A percentile compares a stretch with the other conserved stretches of the same genome.
These are phyloP conservation scores for Opisthograptis luteolata DNA, from an alignment of 2,888 invertebrate genomes.

Conservation along the genomic window DNA sequence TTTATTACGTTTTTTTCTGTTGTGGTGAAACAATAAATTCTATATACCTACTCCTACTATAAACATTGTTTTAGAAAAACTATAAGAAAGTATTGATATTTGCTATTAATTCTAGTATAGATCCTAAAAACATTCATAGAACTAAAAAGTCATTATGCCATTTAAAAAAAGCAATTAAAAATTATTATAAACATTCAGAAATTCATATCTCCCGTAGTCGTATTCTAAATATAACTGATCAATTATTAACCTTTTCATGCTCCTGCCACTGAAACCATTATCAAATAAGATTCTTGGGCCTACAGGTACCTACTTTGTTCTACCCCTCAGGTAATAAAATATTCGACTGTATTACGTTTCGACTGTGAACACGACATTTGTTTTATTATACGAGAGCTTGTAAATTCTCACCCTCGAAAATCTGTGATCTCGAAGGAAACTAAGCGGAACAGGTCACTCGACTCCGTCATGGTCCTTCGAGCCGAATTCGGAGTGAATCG, in stretches of 20 bases:
- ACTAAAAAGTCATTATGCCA: no score
- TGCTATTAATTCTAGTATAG: no score
- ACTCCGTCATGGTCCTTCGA: constrained; percentile 51
- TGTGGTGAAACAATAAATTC: no score
- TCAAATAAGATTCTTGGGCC: constrained; percentile 5
- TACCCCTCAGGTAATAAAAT: constrained; percentile 32
- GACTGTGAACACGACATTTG: constrained; percentile 32
- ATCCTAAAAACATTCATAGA: no score
- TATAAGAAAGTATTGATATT: no score
- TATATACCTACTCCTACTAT: no score
- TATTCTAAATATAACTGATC: constrained; percentile 9
- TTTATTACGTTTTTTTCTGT: no score
- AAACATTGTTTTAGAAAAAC: no score
- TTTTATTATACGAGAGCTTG: constrained; percentile 32
- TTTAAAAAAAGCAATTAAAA: neutral
- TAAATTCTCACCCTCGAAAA: constrained; percentile 38
- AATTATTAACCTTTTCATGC: no score
- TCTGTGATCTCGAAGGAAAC: constrained; percentile 42
- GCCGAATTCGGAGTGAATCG: constrained; percentile 36
- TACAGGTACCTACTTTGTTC: constrained; percentile 11
- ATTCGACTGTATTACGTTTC: constrained; percentile 31
- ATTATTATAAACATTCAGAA: constrained; percentile 6
- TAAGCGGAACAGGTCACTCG: constrained; percentile 54
- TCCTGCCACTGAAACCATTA: constrained; percentile 17
- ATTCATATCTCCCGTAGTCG: constrained; percentile 4